These are phyloP conservation scores for Heterodera filipjevi DNA, from an alignment of 2,888 invertebrate species.

Conservation along the genomic window DNA sequence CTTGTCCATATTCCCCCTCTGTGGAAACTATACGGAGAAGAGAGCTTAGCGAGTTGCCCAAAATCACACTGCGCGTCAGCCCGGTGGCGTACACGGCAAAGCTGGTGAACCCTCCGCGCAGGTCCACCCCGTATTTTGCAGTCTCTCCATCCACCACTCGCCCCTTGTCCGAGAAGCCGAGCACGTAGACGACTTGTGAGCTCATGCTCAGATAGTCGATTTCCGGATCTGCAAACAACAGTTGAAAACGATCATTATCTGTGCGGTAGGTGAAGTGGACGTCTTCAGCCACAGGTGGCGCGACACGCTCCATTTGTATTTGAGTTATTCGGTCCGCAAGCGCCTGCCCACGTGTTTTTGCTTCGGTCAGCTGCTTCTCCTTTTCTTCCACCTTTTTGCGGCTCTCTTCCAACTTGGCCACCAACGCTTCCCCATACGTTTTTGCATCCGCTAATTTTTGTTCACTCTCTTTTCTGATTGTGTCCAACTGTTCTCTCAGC, in stretches of 20 bases:
- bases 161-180: slow-evolving; percentile 2
- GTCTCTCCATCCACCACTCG: background rate
- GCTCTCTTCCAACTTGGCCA: background rate
- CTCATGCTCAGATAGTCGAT: slow-evolving; percentile 3
- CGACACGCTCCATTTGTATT: background rate
- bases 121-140: slow-evolving; percentile 10
- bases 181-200: slow-evolving; percentile 8
- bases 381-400: background rate
- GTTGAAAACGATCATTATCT: slow-evolving; percentile 4
- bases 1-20: slow-evolving; percentile 6
- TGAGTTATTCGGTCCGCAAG: background rate
- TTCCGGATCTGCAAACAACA: background rate
- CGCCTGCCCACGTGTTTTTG: background rate
- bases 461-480: background rate
- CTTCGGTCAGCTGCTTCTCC: background rate
- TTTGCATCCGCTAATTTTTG: no score
- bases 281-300: background rate
- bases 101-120: slow-evolving; percentile 15
- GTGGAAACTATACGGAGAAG: slow-evolving; percentile 19
- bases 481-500: background rate
- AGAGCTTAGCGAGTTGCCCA: slow-evolving; percentile 19
- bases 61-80: slow-evolving; percentile 12
- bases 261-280: background rate
- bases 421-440: no score
- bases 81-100: slow-evolving; percentile 24